Conservation (phyloP, 2,888 invertebrate genomes). For the Latrodectus hesperus region DNA sequence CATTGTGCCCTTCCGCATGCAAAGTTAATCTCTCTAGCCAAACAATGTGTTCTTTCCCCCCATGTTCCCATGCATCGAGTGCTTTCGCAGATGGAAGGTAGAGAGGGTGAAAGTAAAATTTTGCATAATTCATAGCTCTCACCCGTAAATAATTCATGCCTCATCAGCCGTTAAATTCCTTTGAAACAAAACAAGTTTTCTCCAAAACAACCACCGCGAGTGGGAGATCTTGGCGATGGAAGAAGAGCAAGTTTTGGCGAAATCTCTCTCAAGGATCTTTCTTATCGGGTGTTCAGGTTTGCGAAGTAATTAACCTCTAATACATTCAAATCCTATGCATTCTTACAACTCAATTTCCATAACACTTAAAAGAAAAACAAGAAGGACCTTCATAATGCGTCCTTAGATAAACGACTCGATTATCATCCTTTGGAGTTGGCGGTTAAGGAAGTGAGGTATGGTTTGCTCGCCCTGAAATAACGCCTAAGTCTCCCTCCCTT, state of each 20-base stretch:
- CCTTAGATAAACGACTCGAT: neutral
- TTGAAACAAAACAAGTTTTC: too few relatives aligned
- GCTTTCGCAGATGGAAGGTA: neutral
- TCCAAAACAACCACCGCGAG: neutral
- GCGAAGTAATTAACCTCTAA: slow-evolving; percentile 34
- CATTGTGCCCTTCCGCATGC: neutral
- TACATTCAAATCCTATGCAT: slow-evolving; percentile 30
- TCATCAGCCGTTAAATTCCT: neutral
- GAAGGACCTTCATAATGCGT: neutral
- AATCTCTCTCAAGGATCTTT: neutral
- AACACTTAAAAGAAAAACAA: neutral
- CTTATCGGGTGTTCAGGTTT: neutral
- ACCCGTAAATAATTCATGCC: slow-evolving; percentile 1
- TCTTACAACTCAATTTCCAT: slow-evolving; percentile 19
- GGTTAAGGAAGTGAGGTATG: too few relatives aligned
- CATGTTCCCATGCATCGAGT: neutral
- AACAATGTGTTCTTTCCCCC: neutral
- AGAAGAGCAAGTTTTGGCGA: neutral
- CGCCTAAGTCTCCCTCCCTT: neutral
- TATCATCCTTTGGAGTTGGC: too few relatives aligned
- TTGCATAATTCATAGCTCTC: slow-evolving; percentile 2
- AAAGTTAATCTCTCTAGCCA: neutral
- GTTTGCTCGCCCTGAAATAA: too few relatives aligned
- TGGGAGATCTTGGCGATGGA: too few relatives aligned
- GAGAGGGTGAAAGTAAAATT: neutral